phyloP scores from a whole-genome alignment of 2,888 invertebrate species.

The Acleris laterana region DNA sequence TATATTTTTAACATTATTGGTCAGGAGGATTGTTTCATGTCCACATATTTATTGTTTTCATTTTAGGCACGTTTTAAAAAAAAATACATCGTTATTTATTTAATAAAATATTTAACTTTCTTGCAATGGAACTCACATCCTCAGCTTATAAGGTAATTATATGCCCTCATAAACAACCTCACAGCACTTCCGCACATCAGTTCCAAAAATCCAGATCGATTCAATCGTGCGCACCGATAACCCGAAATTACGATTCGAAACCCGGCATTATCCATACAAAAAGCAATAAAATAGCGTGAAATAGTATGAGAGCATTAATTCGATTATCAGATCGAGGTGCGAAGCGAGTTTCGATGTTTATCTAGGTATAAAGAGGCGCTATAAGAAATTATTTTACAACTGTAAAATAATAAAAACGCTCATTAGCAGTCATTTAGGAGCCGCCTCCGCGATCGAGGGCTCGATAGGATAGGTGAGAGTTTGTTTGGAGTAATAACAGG shows the following conservation, averaged over 20 bases:
- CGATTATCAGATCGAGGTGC: slow-evolving; percentile 84
- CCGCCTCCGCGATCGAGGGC: slow-evolving; percentile 78
- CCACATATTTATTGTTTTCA: too few relatives aligned
- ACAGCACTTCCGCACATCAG: slow-evolving; percentile 48
- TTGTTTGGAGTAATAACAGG: slow-evolving; percentile 72
- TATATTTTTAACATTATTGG: too few relatives aligned
- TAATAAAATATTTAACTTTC: background rate
- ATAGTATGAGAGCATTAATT: slow-evolving; percentile 82
- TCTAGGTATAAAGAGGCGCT: slow-evolving; percentile 83
- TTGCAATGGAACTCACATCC: background rate
- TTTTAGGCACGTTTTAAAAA: too few relatives aligned
- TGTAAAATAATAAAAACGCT: slow-evolving; percentile 83
- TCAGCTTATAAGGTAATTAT: slow-evolving; percentile 13
- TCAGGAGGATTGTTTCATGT: too few relatives aligned
- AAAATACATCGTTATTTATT: too few relatives aligned
- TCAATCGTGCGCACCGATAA: slow-evolving; percentile 78
- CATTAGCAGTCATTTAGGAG: slow-evolving; percentile 81
- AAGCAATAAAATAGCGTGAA: slow-evolving; percentile 82
- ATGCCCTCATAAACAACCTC: slow-evolving; percentile 41
- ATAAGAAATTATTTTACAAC: slow-evolving; percentile 82
- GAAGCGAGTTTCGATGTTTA: slow-evolving; percentile 84
- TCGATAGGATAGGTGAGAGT: slow-evolving; percentile 73
- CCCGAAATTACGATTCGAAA: slow-evolving; percentile 77
- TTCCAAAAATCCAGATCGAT: slow-evolving; percentile 66
- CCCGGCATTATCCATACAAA: slow-evolving; percentile 76